Conservation (phyloP, 1,140 invertebrate genomes). For the Dryas iulia region DNA sequence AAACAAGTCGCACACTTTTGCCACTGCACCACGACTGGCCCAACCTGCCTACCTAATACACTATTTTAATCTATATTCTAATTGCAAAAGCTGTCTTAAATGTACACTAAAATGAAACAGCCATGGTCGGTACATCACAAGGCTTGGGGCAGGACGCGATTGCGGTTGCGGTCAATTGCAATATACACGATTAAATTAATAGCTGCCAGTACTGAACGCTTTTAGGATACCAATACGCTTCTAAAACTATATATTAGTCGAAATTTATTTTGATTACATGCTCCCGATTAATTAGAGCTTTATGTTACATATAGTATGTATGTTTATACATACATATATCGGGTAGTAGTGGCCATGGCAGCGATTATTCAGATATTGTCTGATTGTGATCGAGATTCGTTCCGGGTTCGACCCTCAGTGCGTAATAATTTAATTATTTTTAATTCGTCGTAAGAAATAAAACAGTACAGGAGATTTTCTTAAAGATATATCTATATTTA, state of each 20-base stretch:
- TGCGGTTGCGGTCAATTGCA: constrained; percentile 26
- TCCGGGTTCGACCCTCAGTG: too few relatives aligned
- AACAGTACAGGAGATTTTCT: too few relatives aligned
- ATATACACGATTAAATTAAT: constrained; percentile 28
- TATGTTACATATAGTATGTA: neutral
- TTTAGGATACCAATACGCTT: constrained; percentile 10
- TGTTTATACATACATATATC: neutral
- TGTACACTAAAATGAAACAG: neutral
- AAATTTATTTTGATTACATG: constrained; percentile 5
- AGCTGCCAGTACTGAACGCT: constrained; percentile 12
- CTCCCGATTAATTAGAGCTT: neutral
- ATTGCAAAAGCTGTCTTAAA: neutral
- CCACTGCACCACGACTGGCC: too few relatives aligned
- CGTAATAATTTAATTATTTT: too few relatives aligned
- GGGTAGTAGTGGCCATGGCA: neutral
- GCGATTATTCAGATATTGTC: too few relatives aligned
- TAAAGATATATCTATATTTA: too few relatives aligned
- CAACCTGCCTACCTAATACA: too few relatives aligned
- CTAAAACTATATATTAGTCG: constrained; percentile 3
- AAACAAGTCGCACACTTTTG: too few relatives aligned
- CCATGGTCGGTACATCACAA: constrained; percentile 11
- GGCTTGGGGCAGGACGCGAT: constrained; percentile 13
- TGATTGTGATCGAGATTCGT: too few relatives aligned
- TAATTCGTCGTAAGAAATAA: too few relatives aligned
- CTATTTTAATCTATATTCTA: neutral